Percentiles rank a stretch among this genome's conserved stretches.
Evolutionary conservation across 2,888 invertebrate genomes (phyloP).

Genomic region (Torymus texanus): DNA sequence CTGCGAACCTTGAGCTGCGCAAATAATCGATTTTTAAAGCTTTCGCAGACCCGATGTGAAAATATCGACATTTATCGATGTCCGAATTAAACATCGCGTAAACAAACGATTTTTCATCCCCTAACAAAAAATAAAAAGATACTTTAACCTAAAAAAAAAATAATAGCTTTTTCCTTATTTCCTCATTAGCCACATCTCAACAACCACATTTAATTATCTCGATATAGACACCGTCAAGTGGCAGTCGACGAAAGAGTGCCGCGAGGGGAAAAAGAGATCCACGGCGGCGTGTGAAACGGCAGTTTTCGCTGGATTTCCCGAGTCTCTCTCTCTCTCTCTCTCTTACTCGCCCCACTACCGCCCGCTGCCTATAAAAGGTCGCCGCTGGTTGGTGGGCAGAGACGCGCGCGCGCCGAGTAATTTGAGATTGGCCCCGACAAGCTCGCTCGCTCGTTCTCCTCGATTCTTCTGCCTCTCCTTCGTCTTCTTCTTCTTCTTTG

Average conservation of each 20-base stretch:
- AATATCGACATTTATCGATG: neutral
- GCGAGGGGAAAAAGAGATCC: neutral
- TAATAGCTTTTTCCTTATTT: too few species aligned
- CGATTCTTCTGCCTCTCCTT: slow-evolving; percentile 13
- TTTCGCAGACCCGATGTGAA: too few species aligned
- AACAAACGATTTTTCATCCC: neutral
- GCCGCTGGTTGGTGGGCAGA: slow-evolving; percentile 70
- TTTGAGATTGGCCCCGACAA: slow-evolving; percentile 72
- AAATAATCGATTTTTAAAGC: too few species aligned
- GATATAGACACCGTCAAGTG: too few species aligned
- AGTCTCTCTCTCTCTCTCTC: slow-evolving; percentile 27
- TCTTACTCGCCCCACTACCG: slow-evolving; percentile 66
- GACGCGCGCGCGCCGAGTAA: slow-evolving; percentile 68
- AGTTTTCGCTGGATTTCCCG: slow-evolving; percentile 68
- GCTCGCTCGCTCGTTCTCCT: slow-evolving; percentile 17
- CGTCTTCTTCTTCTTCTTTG: slow-evolving; percentile 58
- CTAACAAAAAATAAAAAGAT: too few species aligned
- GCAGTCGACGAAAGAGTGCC: neutral
- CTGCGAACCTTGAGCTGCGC: too few species aligned
- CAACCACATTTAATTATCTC: too few species aligned
- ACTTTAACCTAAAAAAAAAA: too few species aligned
- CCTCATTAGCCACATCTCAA: too few species aligned
- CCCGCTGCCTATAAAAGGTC: slow-evolving; percentile 74
- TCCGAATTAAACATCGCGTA: neutral
- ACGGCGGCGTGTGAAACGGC: slow-evolving; percentile 22